These are phyloP conservation scores for Eulithis testata DNA, from an alignment of 2,888 invertebrate species.

Conservation along the genomic window DNA sequence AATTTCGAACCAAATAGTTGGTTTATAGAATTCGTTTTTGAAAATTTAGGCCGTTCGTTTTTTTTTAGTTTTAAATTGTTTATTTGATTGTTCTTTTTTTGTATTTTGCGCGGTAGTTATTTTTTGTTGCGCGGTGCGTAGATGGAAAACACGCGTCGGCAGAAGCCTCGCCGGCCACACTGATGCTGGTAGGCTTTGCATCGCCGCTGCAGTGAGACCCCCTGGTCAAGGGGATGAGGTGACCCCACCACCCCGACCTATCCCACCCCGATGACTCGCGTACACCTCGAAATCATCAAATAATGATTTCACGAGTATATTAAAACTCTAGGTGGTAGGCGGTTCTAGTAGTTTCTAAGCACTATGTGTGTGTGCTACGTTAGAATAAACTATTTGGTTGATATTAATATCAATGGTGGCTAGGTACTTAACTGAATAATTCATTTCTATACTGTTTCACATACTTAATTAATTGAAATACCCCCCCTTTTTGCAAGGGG, in stretches of 20 bases:
- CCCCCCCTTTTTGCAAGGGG: constrained; percentile 17
- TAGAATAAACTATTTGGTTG: constrained; percentile 70
- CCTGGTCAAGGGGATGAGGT: constrained; percentile 56
- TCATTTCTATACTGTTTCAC: constrained; percentile 46
- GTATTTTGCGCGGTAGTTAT: constrained; percentile 59
- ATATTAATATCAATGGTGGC: constrained; percentile 66
- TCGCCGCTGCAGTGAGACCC: constrained; percentile 68
- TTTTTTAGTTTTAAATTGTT: constrained; percentile 45
- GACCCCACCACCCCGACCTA: constrained; percentile 52
- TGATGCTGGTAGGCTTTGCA: constrained; percentile 73
- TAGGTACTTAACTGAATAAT: constrained; percentile 46
- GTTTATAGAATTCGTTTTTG: constrained; percentile 73
- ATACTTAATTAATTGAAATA: constrained; percentile 31
- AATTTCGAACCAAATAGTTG: constrained; percentile 69
- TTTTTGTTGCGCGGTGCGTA: constrained; percentile 78
- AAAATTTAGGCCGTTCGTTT: constrained; percentile 56
- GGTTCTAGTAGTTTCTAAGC: constrained; percentile 49
- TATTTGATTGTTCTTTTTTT: constrained; percentile 45
- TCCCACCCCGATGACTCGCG: constrained; percentile 72
- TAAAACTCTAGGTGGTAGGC: constrained; percentile 56
- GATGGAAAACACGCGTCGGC: constrained; percentile 82
- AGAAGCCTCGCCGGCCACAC: constrained; percentile 82
- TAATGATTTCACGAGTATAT: constrained; percentile 82
- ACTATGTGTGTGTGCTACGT: constrained; percentile 44
- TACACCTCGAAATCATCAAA: constrained; percentile 81